Base-by-base conservation (phyloP, 1,140 invertebrate genomes). In the Pectinophora gossypiella region DNA sequence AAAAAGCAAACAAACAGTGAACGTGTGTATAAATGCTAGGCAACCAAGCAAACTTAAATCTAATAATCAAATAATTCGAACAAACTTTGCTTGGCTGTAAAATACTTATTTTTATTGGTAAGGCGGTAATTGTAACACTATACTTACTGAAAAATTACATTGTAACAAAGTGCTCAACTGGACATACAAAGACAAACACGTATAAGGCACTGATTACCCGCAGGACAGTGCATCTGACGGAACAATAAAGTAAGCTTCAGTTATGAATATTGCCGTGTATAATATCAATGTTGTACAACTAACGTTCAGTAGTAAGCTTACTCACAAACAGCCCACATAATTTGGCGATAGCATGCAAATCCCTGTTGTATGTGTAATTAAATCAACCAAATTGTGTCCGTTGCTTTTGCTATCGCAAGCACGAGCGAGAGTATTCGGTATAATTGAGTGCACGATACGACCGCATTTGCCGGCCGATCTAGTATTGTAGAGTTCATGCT, bases 301-400 rank as follows among this genome's bases (percentile, higher is more conserved):
- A 77, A 82, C 69, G 75, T 64, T 48, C 50, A 69, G 75, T 82
- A 78, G 76, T 46, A 52, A 75, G 75, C 80, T 84, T 84, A 82
- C 72, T 80, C 68, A 80, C 77, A 72, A 61, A 74, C 65, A 56
- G 57, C 68, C 55, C 51, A 71, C 66, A 64, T 56, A 38, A 7
- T 54, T 38, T 69, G 67, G 67, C 68, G 69, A 72, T 68, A 77
- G 76, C 75, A 80, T 76, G 75, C 64, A 48, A 61, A 46, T 38
- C 22, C 18, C 19, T 46, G 18, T 47, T 21, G 3, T 40, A 7
- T 40, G 36, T 40, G 36, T 40, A 3, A 40, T 15, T 40, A 40
- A 40, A 40, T 16, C 36, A 15, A 40, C n/a, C 36, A 40, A 40
- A 40, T 32, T 40, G 36, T 40, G 36, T 40, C n/a, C 10, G 10